These are phyloP conservation scores for Acanthochromis polyacanthus DNA, from an alignment of 2,113 vertebrate species.

Conservation along the genomic window DNA sequence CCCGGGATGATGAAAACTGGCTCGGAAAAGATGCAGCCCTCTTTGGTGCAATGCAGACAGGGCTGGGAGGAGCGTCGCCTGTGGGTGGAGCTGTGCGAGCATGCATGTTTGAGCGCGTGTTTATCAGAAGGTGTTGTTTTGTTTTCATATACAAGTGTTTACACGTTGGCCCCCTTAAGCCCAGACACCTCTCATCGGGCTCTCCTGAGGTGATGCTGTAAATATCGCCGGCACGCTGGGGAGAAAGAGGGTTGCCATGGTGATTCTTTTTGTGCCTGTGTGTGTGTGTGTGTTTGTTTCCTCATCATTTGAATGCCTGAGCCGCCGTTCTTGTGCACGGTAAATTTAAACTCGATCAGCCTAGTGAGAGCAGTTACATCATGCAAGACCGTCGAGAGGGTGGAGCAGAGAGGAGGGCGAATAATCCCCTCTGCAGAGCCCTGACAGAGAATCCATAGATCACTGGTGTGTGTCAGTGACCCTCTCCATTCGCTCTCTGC, in stretches of 20 bases:
- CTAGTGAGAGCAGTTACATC: conserved; percentile 59
- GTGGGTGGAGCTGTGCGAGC: conserved; percentile 62
- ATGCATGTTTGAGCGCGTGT: conserved; percentile 29
- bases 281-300: conserved; percentile 12
- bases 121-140: conserved; percentile 51
- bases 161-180: conserved; percentile 18
- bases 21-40: conserved; percentile 67
- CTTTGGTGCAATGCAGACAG: conserved; percentile 84
- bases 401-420: conserved; percentile 22
- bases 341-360: conserved; percentile 30
- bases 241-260: conserved; percentile 37
- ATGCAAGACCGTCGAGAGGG: conserved; percentile 40
- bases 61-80: conserved; percentile 56
- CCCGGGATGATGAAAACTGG: conserved; percentile 39
- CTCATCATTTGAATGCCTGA: neutral
- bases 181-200: neutral
- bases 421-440: conserved; percentile 61
- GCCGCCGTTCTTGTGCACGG: neutral
- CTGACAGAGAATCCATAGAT: conserved; percentile 69
- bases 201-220: conserved; percentile 39
- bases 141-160: conserved; percentile 42
- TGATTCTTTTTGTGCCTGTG: conserved; percentile 11
- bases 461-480: conserved; percentile 67
- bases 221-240: conserved; percentile 22
- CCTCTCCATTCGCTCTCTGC: conserved; percentile 8